Evolutionary conservation across 2,113 vertebrate genomes (phyloP).

Genomic region (Otis tarda): DNA sequence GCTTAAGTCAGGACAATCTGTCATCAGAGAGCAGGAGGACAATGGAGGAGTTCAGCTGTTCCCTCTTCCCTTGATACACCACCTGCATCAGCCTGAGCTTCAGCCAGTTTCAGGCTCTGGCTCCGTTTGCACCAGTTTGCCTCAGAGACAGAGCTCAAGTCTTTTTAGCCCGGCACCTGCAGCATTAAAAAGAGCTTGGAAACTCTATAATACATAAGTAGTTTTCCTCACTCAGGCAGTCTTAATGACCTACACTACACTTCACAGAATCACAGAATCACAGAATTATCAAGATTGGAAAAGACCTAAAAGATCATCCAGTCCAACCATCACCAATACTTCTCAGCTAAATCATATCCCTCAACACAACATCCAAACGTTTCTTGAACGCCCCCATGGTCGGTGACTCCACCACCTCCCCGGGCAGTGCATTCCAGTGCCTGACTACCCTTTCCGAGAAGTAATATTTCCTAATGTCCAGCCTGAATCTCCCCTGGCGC

Average conservation of each 20-base stretch:
- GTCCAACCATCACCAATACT: too few species aligned
- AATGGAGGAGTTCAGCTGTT: neutral
- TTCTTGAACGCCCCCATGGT: too few species aligned
- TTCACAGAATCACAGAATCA: too few species aligned
- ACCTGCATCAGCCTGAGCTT: neutral
- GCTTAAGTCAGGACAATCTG: neutral
- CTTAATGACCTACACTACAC: neutral
- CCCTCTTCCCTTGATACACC: neutral
- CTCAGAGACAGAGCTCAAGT: neutral
- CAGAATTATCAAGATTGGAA: too few species aligned
- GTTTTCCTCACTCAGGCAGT: neutral
- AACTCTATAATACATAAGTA: fast-evolving
- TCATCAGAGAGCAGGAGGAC: neutral
- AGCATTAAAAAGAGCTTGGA: neutral
- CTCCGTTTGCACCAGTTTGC: neutral
- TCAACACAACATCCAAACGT: too few species aligned
- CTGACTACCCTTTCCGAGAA: too few species aligned
- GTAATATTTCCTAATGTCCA: too few species aligned
- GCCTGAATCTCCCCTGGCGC: too few species aligned
- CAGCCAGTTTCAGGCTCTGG: neutral
- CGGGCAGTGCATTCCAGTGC: too few species aligned
- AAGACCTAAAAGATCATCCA: too few species aligned
- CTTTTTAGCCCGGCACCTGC: neutral
- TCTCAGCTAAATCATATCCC: too few species aligned
- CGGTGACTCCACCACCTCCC: too few species aligned